Evolutionary conservation across 2,797 vertebrate genomes (phyloP), one percentile per base, ranked within the genome.

Genomic region (Xiphorhynchus erythropygius): DNA sequence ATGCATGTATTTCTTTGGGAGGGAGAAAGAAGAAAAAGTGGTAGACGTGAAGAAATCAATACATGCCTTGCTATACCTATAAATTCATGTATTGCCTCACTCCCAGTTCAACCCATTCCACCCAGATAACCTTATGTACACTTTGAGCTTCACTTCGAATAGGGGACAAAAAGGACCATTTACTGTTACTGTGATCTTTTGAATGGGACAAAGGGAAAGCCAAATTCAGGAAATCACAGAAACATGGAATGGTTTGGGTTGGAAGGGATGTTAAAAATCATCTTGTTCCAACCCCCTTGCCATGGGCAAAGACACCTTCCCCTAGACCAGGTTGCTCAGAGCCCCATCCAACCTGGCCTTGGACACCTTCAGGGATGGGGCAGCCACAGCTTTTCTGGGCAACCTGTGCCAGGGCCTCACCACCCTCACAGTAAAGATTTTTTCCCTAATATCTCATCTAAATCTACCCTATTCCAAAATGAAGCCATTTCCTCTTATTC

Each of bases 201-300:
- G 35, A 63, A 65, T 5, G 2, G 24, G 30, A 67, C 18, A 73
- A 25, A 42, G 6, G 21, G 50, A 71, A 78, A 81, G 27, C 5
- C 50, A 50, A 16, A 14, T 21, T 46, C 41, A 65, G 28, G 28
- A 52, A 67, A 67, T 16, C 30, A 59, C 4, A 47, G 10, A 65
- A 71, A 65, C 30, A 65, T 17, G 17, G 12, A 71, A 46, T 35
- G 10, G 28, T 23, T 53, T 60, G 27, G 2, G 3, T 23, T 47
- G 12, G 47, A 55, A 62, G 7, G 15, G 22, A 16, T 7, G 16
- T 41, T 32, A 5, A 68, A 55, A 35, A 27, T 8, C 25, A 81
- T 19, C 0, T 0, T 1, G 3, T 41, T 77, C 21, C 32, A 68
- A 2, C 7, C 9, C 15, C 21, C 16, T 22, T 32, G 25, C 22